Evolutionary conservation across 2,113 vertebrate genomes (phyloP).

Genomic region (Thunnus thynnus): DNA sequence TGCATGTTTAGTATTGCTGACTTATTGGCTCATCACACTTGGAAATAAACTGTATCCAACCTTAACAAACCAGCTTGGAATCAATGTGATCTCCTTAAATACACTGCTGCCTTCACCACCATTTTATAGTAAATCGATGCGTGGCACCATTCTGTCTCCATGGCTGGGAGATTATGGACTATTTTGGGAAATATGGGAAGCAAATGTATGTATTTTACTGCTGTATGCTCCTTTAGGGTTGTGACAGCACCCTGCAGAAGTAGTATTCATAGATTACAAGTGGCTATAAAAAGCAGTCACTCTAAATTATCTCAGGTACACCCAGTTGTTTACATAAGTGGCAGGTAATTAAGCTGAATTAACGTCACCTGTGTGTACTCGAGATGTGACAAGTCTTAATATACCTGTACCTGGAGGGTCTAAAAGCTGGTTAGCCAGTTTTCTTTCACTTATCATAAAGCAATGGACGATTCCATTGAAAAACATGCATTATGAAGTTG

Average conservation of each 20-base stretch:
- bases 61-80: slow-evolving; percentile 21
- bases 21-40: slow-evolving; percentile 14
- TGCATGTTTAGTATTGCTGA: background rate
- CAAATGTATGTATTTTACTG: slow-evolving; percentile 9
- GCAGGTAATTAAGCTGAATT: slow-evolving; percentile 25
- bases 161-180: slow-evolving; percentile 21
- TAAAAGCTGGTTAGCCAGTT: background rate
- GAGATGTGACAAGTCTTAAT: background rate
- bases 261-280: background rate
- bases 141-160: slow-evolving; percentile 26
- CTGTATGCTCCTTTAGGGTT: background rate
- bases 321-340: background rate
- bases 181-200: slow-evolving; percentile 11
- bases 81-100: slow-evolving; percentile 31
- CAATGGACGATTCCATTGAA: background rate
- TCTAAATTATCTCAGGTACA: background rate
- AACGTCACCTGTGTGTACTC: slow-evolving; percentile 12
- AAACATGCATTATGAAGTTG: background rate
- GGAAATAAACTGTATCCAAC: background rate
- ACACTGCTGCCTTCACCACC: slow-evolving; percentile 42
- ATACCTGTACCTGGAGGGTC: background rate
- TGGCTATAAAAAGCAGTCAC: background rate
- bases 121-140: slow-evolving; percentile 49
- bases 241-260: slow-evolving; percentile 11
- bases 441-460: background rate